These are phyloP conservation scores for Halocynthia roretzi DNA, from an alignment of 23 tunicate species.

Conservation along the genomic window DNA sequence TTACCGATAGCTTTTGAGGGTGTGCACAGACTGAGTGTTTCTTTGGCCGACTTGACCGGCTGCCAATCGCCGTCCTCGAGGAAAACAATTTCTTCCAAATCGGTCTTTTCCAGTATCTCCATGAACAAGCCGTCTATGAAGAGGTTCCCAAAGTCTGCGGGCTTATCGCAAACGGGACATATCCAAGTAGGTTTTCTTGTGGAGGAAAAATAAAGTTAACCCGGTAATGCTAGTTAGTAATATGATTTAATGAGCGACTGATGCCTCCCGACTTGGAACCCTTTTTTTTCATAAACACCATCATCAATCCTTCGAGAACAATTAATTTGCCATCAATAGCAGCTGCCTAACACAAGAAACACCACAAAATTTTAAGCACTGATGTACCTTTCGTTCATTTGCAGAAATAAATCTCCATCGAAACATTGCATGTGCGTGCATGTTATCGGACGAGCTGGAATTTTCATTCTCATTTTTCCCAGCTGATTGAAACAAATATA, in stretches of 20 bases:
- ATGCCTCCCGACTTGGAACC: too few species aligned
- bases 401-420: slow-evolving; percentile 63
- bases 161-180: slow-evolving; percentile 88
- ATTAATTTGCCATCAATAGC: background rate
- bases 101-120: slow-evolving; percentile 43
- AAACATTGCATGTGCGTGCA: slow-evolving; percentile 88
- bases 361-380: background rate
- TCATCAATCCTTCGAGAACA: too few species aligned
- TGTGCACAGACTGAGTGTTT: slow-evolving; percentile 37
- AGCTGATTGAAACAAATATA: slow-evolving; percentile 13
- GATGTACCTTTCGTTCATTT: slow-evolving; percentile 85
- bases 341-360: background rate
- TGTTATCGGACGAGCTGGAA: slow-evolving; percentile 49
- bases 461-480: slow-evolving; percentile 75
- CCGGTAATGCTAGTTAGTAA: too few species aligned
- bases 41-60: slow-evolving; percentile 25
- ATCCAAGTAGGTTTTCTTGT: slow-evolving; percentile 88
- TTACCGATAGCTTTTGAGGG: slow-evolving; percentile 57
- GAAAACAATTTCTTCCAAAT: slow-evolving; percentile 63
- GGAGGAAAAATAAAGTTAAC: too few species aligned
- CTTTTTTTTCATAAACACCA: too few species aligned
- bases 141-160: slow-evolving; percentile 43
- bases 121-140: slow-evolving; percentile 54
- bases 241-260: too few species aligned
- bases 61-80: slow-evolving; percentile 76